Conservation (phyloP, 1,140 invertebrate genomes). For the Eriocheir sinensis region DNA sequence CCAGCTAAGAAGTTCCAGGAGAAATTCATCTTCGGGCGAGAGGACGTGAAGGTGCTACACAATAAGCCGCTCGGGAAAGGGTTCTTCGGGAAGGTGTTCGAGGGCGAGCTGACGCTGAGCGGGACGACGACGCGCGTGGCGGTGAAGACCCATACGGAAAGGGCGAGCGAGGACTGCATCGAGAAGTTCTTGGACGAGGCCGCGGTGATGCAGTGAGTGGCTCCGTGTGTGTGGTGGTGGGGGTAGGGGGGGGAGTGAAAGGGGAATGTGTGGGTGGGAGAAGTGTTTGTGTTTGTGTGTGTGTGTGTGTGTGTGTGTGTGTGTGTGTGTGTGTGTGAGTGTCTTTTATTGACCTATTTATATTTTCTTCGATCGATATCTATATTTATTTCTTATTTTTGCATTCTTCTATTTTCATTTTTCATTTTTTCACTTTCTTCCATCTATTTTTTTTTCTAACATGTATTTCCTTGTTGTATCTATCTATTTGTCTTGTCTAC, state of each 20-base stretch:
- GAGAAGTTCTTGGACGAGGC: constrained; percentile 64
- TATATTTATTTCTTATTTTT: no score
- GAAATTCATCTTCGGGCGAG: constrained; percentile 66
- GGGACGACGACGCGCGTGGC: constrained; percentile 47
- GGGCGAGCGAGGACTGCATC: constrained; percentile 52
- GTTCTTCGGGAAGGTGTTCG: constrained; percentile 71
- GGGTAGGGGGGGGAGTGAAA: no score
- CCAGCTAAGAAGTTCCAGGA: constrained; percentile 58
- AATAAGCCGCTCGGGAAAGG: constrained; percentile 65
- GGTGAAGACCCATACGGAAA: constrained; percentile 69
- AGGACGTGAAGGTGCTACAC: constrained; percentile 54
- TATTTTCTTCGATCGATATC: no score
- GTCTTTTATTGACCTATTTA: no score
- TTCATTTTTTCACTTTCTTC: no score
- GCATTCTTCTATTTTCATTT: no score
- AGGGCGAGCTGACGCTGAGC: constrained; percentile 29
- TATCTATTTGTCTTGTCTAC: no score
- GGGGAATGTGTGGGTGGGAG: no score
- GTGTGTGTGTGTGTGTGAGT: not conserved
- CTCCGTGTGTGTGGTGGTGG: not conserved
- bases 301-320: not conserved
- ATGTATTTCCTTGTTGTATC: no score
- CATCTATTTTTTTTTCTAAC: no score
- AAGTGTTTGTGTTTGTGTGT: constrained; percentile 32
- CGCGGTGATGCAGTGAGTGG: constrained; percentile 63